These are phyloP conservation scores for Cinara cedri DNA, from an alignment of 2,888 invertebrate species.

Conservation along the genomic window DNA sequence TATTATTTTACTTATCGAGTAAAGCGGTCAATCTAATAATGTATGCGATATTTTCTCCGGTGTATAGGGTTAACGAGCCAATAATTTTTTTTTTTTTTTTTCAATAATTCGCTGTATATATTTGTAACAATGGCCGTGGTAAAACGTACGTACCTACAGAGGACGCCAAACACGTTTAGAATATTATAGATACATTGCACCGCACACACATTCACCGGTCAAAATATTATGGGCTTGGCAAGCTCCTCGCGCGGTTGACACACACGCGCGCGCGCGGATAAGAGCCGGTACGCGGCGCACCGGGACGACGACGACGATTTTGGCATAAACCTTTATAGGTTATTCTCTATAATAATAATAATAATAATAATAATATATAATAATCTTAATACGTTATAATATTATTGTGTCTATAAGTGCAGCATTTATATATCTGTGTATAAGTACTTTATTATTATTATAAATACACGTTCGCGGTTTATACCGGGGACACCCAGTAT, in stretches of 20 bases:
- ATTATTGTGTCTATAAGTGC: neutral
- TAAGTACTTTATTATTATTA: no score
- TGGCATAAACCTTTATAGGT: constrained; percentile 47
- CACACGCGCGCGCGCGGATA: no score
- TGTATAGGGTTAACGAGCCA: neutral
- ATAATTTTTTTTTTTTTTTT: neutral
- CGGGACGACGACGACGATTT: neutral
- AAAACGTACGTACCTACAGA: neutral
- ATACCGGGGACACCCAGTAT: no score
- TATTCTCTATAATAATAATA: neutral
- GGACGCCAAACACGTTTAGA: constrained; percentile 34
- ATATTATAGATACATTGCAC: neutral
- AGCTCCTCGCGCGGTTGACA: constrained; percentile 18
- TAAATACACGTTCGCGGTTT: no score
- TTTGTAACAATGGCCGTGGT: constrained; percentile 26
- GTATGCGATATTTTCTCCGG: neutral
- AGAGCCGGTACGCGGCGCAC: neutral
- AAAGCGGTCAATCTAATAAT: neutral
- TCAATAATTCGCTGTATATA: neutral
- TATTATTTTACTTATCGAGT: no score
- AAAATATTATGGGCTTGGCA: constrained; percentile 42
- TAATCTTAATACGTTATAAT: no score
- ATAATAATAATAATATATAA: no score
- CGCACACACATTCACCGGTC: constrained; percentile 13
- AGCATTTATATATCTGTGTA: neutral